phyloP scores from a whole-genome alignment of 2,888 invertebrate species.

The Ichneumoninae sp. region DNA sequence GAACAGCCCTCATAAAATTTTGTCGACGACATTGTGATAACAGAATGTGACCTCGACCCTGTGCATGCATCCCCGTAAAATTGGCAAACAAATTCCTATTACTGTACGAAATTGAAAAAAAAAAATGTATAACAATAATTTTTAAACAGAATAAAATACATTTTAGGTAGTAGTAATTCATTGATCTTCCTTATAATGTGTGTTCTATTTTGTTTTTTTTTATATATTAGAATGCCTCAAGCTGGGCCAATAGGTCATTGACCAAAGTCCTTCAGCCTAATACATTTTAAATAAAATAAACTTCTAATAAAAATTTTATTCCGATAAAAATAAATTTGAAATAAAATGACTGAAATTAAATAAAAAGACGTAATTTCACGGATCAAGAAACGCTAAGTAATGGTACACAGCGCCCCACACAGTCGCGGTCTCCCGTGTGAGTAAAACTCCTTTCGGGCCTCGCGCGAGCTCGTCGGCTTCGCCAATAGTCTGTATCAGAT shows the following conservation, averaged over 20 bases:
- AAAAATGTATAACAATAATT: no score
- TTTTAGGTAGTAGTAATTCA: not conserved
- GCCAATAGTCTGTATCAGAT: not conserved
- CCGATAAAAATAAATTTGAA: not conserved
- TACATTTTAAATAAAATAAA: no score
- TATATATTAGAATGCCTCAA: no score
- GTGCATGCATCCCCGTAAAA: not conserved
- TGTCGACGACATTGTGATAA: not conserved
- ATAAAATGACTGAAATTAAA: not conserved
- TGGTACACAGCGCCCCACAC: not conserved
- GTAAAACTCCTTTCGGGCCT: slow-evolving; percentile 1
- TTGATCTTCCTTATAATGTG: no score
- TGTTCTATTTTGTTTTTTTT: no score
- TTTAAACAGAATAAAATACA: not conserved
- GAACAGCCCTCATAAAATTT: not conserved
- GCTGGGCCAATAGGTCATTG: no score
- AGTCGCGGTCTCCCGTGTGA: not conserved
- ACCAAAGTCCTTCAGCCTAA: no score
- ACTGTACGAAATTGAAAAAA: not conserved
- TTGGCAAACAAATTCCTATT: not conserved
- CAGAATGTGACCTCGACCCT: not conserved
- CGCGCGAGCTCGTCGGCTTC: not conserved
- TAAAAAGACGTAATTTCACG: not conserved
- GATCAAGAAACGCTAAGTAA: not conserved
- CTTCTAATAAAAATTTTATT: not conserved